Percentiles rank a stretch among this genome's conserved stretches.
Evolutionary conservation across 1,140 invertebrate genomes (phyloP).

Genomic region (Drosophila kohkoa): DNA sequence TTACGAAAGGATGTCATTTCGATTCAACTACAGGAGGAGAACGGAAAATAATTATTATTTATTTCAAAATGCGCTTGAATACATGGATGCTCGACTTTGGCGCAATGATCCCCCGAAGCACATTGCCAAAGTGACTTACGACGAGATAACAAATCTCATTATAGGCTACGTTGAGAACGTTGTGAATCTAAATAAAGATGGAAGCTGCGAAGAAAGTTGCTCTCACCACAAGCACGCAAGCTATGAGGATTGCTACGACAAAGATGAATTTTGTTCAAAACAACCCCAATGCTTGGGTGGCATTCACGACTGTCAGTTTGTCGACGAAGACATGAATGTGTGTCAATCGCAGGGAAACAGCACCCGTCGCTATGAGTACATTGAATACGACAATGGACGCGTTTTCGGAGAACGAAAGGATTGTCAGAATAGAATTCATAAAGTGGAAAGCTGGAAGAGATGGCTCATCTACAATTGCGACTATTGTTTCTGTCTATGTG

Average conservation of each 20-base stretch:
- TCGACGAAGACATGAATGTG: not conserved
- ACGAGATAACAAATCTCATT: not conserved
- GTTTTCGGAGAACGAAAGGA: not conserved
- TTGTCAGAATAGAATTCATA: not conserved
- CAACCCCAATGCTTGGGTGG: not conserved
- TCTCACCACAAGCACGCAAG: not conserved
- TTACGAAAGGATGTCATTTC: not conserved
- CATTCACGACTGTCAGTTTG: not conserved
- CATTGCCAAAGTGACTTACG: not conserved
- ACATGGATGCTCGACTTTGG: not conserved
- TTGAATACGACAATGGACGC: not conserved
- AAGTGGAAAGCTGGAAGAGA: constrained; percentile 7
- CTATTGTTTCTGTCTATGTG: constrained; percentile 9
- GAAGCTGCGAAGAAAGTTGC: not conserved
- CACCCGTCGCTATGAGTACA: not conserved
- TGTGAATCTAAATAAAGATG: not conserved
- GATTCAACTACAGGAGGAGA: not conserved
- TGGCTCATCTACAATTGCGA: not conserved
- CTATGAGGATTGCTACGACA: not conserved
- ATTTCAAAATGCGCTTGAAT: not conserved
- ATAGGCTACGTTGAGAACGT: constrained; percentile 5
- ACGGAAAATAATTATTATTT: not conserved
- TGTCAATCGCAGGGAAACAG: not conserved
- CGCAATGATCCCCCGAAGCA: not conserved
- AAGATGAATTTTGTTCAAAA: not conserved